Conservation (phyloP, 2,888 invertebrate genomes). For the Thereva nobilitata region DNA sequence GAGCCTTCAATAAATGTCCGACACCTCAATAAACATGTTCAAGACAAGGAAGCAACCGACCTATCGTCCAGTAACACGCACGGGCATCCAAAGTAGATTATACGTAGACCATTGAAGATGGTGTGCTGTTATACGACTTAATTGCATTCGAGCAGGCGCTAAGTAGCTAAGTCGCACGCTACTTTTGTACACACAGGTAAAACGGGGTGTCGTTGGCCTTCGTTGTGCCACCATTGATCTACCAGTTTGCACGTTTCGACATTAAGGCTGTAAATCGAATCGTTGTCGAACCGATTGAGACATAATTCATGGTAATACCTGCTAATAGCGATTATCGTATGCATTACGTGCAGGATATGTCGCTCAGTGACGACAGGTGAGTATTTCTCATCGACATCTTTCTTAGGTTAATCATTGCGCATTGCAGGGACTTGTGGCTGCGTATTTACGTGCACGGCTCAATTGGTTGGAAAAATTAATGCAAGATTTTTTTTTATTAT, state of each 20-base stretch:
- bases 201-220: constrained; percentile 22
- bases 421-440: too few species aligned
- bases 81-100: background rate
- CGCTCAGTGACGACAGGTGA: background rate
- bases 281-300: constrained; percentile 35
- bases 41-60: background rate
- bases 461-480: too few species aligned
- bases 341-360: constrained; percentile 22
- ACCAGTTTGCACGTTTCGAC: background rate
- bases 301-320: constrained; percentile 36
- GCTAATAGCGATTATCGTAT: constrained; percentile 34
- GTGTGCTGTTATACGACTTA: constrained; percentile 28
- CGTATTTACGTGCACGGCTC: too few species aligned
- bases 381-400: background rate
- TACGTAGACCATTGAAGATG: background rate
- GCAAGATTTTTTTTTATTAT: too few species aligned
- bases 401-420: too few species aligned
- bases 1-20: constrained; percentile 34
- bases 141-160: constrained; percentile 34
- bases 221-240: background rate
- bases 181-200: constrained; percentile 7
- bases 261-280: constrained; percentile 27
- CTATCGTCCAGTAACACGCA: constrained; percentile 28
- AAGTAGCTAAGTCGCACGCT: constrained; percentile 33
- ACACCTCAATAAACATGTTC: constrained; percentile 36